Evolutionary conservation across 2,888 invertebrate genomes (phyloP).

Genomic region (Brenthis daphne): DNA sequence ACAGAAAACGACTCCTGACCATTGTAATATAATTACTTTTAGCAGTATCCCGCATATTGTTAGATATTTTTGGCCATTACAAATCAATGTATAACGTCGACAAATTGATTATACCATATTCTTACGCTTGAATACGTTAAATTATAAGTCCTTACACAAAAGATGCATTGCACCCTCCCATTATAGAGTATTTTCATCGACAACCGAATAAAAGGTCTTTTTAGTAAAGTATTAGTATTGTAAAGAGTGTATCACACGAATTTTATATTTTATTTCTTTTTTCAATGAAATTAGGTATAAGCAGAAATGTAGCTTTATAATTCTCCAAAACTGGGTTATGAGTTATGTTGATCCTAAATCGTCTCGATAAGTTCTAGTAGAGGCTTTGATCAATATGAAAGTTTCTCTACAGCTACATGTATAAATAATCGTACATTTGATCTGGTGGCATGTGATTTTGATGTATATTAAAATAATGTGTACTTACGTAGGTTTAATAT

Average conservation of each 20-base stretch:
- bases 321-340: slow-evolving; percentile 5
- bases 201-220: slow-evolving; percentile 60
- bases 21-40: too few species aligned
- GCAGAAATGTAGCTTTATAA: background rate
- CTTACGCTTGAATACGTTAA: slow-evolving; percentile 27
- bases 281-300: background rate
- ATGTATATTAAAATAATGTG: too few species aligned
- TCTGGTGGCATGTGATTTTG: too few species aligned
- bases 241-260: slow-evolving; percentile 46
- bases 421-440: background rate
- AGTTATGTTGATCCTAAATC: slow-evolving; percentile 3
- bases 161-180: slow-evolving; percentile 31
- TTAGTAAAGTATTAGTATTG: slow-evolving; percentile 65
- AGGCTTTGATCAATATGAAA: background rate
- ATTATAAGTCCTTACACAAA: slow-evolving; percentile 35
- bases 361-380: background rate
- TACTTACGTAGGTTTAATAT: too few species aligned
- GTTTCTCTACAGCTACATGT: background rate
- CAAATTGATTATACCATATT: slow-evolving; percentile 24
- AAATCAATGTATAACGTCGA: slow-evolving; percentile 16
- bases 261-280: background rate
- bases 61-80: too few species aligned
- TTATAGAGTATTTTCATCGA: slow-evolving; percentile 49
- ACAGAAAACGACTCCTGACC: too few species aligned
- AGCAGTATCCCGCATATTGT: too few species aligned